Evolutionary conservation across 2,888 invertebrate species (phyloP).

Genomic region (Osmoderma eremita): DNA sequence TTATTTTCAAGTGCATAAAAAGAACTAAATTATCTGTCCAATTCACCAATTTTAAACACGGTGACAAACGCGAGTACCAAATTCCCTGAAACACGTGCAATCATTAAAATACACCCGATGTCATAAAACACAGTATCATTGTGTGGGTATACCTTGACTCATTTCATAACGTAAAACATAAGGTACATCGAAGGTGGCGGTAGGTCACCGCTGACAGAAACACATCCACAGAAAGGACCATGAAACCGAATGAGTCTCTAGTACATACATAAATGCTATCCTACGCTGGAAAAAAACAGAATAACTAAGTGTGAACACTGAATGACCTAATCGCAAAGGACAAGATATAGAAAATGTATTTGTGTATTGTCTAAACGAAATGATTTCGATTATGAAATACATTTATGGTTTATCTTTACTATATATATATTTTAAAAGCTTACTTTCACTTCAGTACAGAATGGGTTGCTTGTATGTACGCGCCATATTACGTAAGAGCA

Average conservation of each 20-base stretch:
- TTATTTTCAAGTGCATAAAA: too few species aligned
- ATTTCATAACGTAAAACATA: slow-evolving; percentile 1
- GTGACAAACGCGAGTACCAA: too few species aligned
- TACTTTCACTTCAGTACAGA: too few species aligned
- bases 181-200: slow-evolving; percentile 5
- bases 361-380: not conserved
- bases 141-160: not conserved
- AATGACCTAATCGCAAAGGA: slow-evolving; percentile 29
- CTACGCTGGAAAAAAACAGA: slow-evolving; percentile 11
- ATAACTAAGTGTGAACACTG: slow-evolving; percentile 7
- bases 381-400: slow-evolving; percentile 16
- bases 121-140: not conserved
- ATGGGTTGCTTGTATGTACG: too few species aligned
- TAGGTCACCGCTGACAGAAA: not conserved
- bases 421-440: too few species aligned
- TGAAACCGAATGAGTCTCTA: slow-evolving; percentile 1
- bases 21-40: too few species aligned
- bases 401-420: not conserved
- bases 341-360: slow-evolving; percentile 6
- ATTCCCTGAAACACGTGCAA: too few species aligned
- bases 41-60: too few species aligned
- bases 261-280: not conserved
- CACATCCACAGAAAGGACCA: not conserved
- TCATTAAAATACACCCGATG: too few species aligned
- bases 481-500: too few species aligned